Percentiles rank a stretch among this genome's conserved stretches.
phyloP scores from a whole-genome alignment of 2,888 invertebrate species.

The Ennomos fuscantarius region DNA sequence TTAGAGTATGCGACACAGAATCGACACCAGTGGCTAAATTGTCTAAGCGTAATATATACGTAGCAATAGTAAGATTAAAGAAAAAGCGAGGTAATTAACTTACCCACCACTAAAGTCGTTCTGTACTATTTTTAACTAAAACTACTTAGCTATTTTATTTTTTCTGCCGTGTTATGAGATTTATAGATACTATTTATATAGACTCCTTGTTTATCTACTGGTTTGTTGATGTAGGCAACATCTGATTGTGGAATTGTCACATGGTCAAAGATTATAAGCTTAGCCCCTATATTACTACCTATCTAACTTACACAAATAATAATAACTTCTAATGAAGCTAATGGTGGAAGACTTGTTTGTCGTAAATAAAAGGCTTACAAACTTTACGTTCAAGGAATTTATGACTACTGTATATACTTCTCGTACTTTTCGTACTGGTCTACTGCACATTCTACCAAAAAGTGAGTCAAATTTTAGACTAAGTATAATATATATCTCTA shows the following conservation, averaged over 20 bases:
- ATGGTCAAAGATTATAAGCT: constrained; percentile 16
- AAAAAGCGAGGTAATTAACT: too few relatives aligned
- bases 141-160: not conserved
- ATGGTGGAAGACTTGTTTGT: not conserved
- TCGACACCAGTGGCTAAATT: too few relatives aligned
- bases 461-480: too few relatives aligned
- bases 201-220: constrained; percentile 2
- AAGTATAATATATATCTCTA: too few relatives aligned
- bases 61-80: too few relatives aligned
- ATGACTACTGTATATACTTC: too few relatives aligned
- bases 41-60: too few relatives aligned
- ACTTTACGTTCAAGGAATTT: not conserved
- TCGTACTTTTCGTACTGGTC: too few relatives aligned
- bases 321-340: not conserved
- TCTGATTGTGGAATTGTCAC: constrained; percentile 19
- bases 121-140: too few relatives aligned
- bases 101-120: too few relatives aligned
- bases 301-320: not conserved
- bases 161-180: not conserved
- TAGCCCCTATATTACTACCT: not conserved
- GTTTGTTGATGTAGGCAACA: not conserved
- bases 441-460: too few relatives aligned
- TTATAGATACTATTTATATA: constrained; percentile 1
- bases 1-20: too few relatives aligned
- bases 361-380: not conserved